Base-by-base conservation (phyloP, 2,113 vertebrate genomes). In the Dascyllus trimaculatus region DNA sequence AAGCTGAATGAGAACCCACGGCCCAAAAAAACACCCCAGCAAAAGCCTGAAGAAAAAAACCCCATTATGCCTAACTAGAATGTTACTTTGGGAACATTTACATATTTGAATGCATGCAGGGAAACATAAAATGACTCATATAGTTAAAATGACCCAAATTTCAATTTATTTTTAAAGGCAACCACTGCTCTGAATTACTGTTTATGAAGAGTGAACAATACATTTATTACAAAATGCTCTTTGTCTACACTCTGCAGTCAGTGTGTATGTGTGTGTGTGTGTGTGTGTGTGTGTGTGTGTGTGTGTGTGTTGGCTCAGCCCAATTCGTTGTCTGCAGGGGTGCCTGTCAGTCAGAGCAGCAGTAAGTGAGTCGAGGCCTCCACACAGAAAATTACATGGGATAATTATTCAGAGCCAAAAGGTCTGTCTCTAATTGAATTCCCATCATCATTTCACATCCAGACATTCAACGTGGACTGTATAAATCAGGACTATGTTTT, bases 361-460 rank as follows among this genome's bases (percentile, higher is more conserved):
- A 8, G 17, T 40, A 67, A 81, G 70, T 38, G 67, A 91, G 81
- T 56, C n/a, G 29, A 83, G 49, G 61, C 80, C 75, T 61, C 61
- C 70, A 40, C 69, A 54, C 66, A 77, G 82, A 88, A 93, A 91
- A 35, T 89, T 85, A 82, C 79, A 57, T 56, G 78, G 45, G 43
- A 80, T 91, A 85, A 93, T 92, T 87, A 88, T 91, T 89, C 77
- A 84, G 71, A 51, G 43, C 59, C 46, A 64, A 87, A 85, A 60
- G 22, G 77, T 32, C 72, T 78, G 49, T 62, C 66, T 90, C 85
- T 88, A 82, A 93, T 88, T 89, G 72, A 80, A 89, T 88, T 88
- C 85, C 76, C 72, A 78, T 87, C 83, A 35, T 35, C 32, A 35
- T 35, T 35, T 8, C 32, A 35, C 32, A 35, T 35, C 8, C 59